Conservation (phyloP, 2,888 invertebrate genomes). For the Nasonia oneida region DNA sequence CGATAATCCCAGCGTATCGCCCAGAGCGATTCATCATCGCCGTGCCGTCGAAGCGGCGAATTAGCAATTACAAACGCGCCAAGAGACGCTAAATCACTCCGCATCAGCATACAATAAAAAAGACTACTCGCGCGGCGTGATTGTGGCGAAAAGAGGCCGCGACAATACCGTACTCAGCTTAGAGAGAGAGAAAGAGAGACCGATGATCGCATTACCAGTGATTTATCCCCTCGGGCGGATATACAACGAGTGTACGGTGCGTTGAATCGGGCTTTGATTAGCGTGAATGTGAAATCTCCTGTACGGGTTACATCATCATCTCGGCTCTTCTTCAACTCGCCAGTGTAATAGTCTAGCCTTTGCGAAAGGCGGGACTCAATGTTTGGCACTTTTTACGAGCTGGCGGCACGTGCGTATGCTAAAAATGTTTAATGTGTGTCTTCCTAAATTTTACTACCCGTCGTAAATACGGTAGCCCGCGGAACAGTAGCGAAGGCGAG, state of each 20-base stretch:
- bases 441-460: background rate
- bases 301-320: background rate
- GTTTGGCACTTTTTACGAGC: background rate
- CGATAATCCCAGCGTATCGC: background rate
- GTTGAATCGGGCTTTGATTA: background rate
- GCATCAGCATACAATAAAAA: slow-evolving; percentile 10
- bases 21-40: background rate
- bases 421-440: background rate
- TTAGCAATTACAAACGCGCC: slow-evolving; percentile 20
- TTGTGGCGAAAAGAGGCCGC: background rate
- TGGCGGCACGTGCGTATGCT: background rate
- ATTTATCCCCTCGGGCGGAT: slow-evolving; percentile 4
- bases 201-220: slow-evolving; percentile 12
- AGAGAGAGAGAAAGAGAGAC: background rate
- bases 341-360: background rate
- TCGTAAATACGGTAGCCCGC: background rate
- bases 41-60: background rate
- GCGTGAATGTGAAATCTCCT: background rate
- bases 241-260: background rate
- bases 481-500: background rate
- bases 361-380: background rate
- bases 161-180: background rate
- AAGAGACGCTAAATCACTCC: slow-evolving; percentile 27
- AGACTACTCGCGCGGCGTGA: background rate
- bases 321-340: background rate